Conservation (phyloP, 2,797 vertebrate genomes). For the Phataginus tetradactyla region DNA sequence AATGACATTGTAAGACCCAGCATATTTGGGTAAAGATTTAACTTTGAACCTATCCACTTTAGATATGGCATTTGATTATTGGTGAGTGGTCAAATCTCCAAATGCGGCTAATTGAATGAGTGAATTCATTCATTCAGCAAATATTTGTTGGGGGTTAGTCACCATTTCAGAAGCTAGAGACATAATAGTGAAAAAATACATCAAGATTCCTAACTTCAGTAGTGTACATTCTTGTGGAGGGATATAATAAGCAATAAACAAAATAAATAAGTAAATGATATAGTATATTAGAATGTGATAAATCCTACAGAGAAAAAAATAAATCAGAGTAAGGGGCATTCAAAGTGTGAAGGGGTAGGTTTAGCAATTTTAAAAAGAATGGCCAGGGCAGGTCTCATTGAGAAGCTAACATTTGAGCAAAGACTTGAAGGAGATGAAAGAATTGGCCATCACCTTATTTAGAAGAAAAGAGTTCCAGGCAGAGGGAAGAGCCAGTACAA, state of each 20-base stretch:
- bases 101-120: neutral
- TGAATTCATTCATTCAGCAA: conserved; percentile 24
- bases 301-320: neutral
- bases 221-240: neutral
- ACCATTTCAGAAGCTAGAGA: conserved; percentile 22
- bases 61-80: neutral
- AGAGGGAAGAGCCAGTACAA: neutral
- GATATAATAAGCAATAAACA: neutral
- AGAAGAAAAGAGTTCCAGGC: neutral
- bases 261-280: neutral
- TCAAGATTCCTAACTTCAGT: neutral
- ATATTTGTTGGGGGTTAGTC: neutral
- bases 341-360: neutral
- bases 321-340: neutral
- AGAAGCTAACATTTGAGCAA: neutral
- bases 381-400: neutral
- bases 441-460: neutral
- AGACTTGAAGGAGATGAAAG: neutral
- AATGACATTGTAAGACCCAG: neutral
- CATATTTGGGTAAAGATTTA: conserved; percentile 13
- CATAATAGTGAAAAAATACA: conserved; percentile 26
- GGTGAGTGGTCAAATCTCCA: neutral
- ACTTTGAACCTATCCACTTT: neutral
- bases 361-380: neutral
- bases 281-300: neutral